These are phyloP conservation scores for Papilio polytes DNA, from an alignment of 1,140 invertebrate genomes.

Conservation along the genomic window DNA sequence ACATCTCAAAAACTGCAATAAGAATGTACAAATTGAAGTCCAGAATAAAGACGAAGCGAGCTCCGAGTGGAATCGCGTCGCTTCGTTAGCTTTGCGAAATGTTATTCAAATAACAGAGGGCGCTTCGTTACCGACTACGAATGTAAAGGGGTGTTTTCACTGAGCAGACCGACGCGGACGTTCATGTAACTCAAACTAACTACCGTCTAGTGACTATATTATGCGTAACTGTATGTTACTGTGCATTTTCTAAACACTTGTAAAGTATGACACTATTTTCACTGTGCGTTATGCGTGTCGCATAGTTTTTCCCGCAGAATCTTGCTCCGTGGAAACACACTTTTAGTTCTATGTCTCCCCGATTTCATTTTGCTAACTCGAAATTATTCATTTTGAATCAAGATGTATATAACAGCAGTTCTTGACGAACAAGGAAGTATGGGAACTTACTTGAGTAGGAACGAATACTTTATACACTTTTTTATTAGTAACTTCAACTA, in stretches of 20 bases:
- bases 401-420: background rate
- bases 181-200: too few species aligned
- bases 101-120: constrained; percentile 2
- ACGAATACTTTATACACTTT: too few species aligned
- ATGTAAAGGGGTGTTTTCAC: background rate
- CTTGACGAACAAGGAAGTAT: background rate
- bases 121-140: background rate
- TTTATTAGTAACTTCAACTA: too few species aligned
- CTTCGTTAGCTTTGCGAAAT: constrained; percentile 1
- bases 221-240: too few species aligned
- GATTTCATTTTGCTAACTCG: background rate
- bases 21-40: background rate
- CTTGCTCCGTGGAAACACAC: too few species aligned
- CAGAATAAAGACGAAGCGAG: background rate
- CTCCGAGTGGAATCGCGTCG: background rate
- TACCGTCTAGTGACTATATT: too few species aligned
- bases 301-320: too few species aligned
- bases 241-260: too few species aligned
- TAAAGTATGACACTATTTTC: too few species aligned
- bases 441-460: too few species aligned
- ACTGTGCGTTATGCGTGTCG: too few species aligned
- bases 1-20: background rate
- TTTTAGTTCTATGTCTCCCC: background rate
- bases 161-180: background rate
- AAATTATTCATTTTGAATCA: background rate